Evolutionary conservation across 2,888 invertebrate genomes (phyloP).

Genomic region (Epirrita christyi): DNA sequence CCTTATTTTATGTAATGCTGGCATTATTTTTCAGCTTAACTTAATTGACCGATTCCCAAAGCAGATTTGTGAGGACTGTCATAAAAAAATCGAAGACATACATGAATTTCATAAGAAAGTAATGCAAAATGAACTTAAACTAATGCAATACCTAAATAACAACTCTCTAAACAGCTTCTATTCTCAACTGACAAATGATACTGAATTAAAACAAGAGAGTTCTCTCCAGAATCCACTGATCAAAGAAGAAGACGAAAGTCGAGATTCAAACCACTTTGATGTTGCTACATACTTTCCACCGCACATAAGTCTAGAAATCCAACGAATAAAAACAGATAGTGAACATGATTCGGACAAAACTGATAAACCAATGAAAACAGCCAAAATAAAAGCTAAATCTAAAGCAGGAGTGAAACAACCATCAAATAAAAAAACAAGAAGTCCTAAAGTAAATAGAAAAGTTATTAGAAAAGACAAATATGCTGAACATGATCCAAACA

Average conservation of each 20-base stretch:
- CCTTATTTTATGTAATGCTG: too few species aligned
- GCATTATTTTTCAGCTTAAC: slow-evolving; percentile 50
- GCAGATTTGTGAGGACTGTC: slow-evolving; percentile 53
- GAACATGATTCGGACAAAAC: not conserved
- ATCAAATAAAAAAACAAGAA: slow-evolving; percentile 6
- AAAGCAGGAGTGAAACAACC: slow-evolving; percentile 6
- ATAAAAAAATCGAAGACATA: slow-evolving; percentile 49
- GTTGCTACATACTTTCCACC: slow-evolving; percentile 5
- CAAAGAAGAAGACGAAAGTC: slow-evolving; percentile 2
- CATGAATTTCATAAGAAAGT: slow-evolving; percentile 47
- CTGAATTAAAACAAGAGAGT: slow-evolving; percentile 9
- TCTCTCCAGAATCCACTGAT: not conserved
- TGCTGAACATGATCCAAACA: slow-evolving; percentile 29
- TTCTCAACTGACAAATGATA: slow-evolving; percentile 30
- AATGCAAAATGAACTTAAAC: slow-evolving; percentile 50
- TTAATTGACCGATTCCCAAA: slow-evolving; percentile 49
- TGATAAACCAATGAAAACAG: slow-evolving; percentile 1
- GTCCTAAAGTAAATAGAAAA: slow-evolving; percentile 17
- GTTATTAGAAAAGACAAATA: slow-evolving; percentile 19
- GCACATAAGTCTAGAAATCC: not conserved
- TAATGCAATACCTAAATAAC: slow-evolving; percentile 39
- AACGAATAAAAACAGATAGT: slow-evolving; percentile 2
- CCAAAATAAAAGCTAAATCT: not conserved
- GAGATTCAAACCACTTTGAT: slow-evolving; percentile 12
- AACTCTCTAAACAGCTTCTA: slow-evolving; percentile 39